Base-by-base conservation (phyloP, 2,888 invertebrate genomes). In the Thera obeliscata region DNA sequence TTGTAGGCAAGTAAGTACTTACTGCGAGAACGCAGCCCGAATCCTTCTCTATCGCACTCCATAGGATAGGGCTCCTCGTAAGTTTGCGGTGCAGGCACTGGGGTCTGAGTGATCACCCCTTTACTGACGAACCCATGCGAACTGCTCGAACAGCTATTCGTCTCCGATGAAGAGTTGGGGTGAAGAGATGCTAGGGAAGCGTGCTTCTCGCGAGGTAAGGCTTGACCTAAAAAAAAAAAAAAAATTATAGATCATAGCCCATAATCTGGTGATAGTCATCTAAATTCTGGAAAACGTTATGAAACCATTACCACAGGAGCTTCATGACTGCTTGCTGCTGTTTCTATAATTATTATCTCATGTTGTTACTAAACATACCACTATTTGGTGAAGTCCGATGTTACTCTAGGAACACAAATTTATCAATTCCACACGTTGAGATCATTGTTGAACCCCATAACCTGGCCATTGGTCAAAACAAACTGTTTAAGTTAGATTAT, bases 71-170 rank as follows among this genome's bases (percentile, higher is more conserved):
- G 74, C 0, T 87, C 87, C 2, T 88, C 88, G 66, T 85, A 89
- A 52, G 75, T 63, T 22, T 87, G 86, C 0, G 87, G 85, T 49
- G 83, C 83, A 38, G 86, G 83, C 38, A 88, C 84, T 59, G 79
- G 93, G 36, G 76, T 77, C 72, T 82, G 77, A 67, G 85, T 72
- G 33, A 90, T 89, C 35, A 88, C 87, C 36, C 82, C 79, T 76
- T 86, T 86, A 64, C 76, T 63, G 9, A 68, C 76, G 79, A 85
- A 91, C 3, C 89, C 84, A 41, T 87, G 87, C 0, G 90, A 91
- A 61, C 95, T 95, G 78, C 94, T 90, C 0, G 95, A 95, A 0
- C 95, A 95, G 66, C 95, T 94, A 1, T 93, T 83, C 1, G 94
- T 94, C 76, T 95, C 95, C 11, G 94, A 93, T 35, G 90, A 90